Conservation (phyloP, 2,888 invertebrate species). For the Lasius fuliginosus region DNA sequence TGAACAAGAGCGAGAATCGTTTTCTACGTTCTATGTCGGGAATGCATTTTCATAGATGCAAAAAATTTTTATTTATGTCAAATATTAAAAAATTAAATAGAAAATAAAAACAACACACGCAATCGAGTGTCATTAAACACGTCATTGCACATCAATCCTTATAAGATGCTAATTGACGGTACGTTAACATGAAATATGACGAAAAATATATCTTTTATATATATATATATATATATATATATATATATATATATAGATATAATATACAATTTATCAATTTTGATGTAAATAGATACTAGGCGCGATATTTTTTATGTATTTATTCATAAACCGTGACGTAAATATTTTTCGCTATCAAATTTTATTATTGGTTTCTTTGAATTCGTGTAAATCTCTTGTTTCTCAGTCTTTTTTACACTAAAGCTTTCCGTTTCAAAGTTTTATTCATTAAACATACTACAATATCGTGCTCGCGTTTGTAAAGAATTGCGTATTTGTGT, state of each 20-base stretch:
- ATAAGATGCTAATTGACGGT: background rate
- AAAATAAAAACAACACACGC: background rate
- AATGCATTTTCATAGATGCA: constrained; percentile 57
- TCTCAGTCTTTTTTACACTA: constrained; percentile 6
- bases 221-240: background rate
- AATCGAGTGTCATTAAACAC: background rate
- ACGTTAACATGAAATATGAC: background rate
- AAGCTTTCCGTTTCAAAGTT: constrained; percentile 22
- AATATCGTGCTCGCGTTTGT: constrained; percentile 36
- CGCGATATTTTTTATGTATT: background rate
- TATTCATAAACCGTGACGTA: background rate
- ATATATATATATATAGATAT: background rate
- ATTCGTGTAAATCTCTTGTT: background rate
- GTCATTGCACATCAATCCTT: background rate
- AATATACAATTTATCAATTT: background rate
- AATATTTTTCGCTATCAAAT: background rate
- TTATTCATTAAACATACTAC: constrained; percentile 42
- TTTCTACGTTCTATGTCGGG: constrained; percentile 54
- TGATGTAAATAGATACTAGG: background rate
- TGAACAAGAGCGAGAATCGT: constrained; percentile 73
- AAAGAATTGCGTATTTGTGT: constrained; percentile 48
- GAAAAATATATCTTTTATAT: background rate
- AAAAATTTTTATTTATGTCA: constrained; percentile 59
- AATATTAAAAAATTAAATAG: background rate
- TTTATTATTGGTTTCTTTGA: constrained; percentile 20